Base-by-base conservation (phyloP, 2,113 vertebrate genomes). In the Camelus dromedarius region DNA sequence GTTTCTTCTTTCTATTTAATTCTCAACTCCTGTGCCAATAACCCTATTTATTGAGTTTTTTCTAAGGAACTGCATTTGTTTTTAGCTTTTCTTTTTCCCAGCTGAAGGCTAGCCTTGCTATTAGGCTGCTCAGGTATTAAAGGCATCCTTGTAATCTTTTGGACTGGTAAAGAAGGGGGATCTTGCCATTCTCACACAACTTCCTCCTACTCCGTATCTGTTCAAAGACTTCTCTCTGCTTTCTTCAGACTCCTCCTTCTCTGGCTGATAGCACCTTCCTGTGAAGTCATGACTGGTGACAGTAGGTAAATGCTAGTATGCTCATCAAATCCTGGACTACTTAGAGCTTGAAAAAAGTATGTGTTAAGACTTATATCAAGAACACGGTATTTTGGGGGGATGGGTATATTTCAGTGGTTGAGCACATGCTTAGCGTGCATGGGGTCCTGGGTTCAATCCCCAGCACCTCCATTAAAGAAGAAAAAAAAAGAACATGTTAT, bases 1-100 rank as follows among this genome's bases (percentile, higher is more conserved):
- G 11, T 70, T 84, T 85, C 54, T 95, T 69, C 50, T 83, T 32
- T 85, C 30, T 90, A 35, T 80, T 75, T 84, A 56, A 75, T 82
- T 69, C 46, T 69, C 54, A 77, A 16, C 14, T 73, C 32, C 28
- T 13, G 20, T 10, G 46, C n/a, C 64, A 67, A 14, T 66, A 70
- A 93, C 82, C 8, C 8, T 26, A 70, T 26, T 80, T 83, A 62
- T 32, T 84, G 52, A 22, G 20, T 73, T 54, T 46, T 18, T 67
- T 50, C 62, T 70, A 50, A 87, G 67, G 64, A 62, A 16, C 24
- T 54, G 28, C 22, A 58, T 82, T 73, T 11, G 30, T 70, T 86
- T 58, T 89, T 54, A 46, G 56, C 11, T 79, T 80, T 83, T 60
- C 52, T 89, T 19, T 16, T 83, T 92, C 16, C 30, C 54, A 28